These are phyloP conservation scores for Lophotriccus pileatus DNA, from an alignment of 2,797 vertebrate species.

Conservation along the genomic window DNA sequence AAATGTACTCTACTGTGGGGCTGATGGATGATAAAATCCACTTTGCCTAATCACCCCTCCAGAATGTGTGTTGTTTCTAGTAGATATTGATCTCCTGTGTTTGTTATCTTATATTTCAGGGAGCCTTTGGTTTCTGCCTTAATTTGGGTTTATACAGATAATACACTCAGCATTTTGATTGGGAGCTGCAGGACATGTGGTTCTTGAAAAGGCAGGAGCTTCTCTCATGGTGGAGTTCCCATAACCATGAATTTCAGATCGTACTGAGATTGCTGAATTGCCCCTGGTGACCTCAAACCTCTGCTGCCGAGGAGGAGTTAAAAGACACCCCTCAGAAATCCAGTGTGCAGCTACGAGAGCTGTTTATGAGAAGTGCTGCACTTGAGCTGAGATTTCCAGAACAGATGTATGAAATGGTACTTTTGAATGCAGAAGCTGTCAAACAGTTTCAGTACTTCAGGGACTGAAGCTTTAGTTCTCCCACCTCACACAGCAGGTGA, in stretches of 20 bases:
- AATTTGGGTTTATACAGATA: neutral
- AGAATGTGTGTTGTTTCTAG: slow-evolving; percentile 9
- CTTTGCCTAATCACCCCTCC: neutral
- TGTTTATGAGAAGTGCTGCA: neutral
- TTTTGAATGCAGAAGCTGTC: neutral
- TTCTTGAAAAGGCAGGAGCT: neutral
- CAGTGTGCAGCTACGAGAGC: neutral
- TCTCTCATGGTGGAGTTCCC: neutral
- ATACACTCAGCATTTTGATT: neutral
- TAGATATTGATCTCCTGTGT: neutral
- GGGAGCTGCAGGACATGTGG: neutral
- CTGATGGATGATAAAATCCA: slow-evolving; percentile 47
- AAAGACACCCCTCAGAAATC: neutral
- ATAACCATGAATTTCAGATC: neutral
- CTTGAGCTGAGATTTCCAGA: neutral
- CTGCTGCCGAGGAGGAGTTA: neutral
- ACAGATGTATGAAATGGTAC: fast-evolving
- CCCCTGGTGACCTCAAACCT: neutral
- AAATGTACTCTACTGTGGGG: neutral
- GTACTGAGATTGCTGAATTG: neutral
- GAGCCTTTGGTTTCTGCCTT: neutral
- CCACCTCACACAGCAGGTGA: neutral
- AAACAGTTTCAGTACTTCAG: neutral
- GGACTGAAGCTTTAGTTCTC: neutral
- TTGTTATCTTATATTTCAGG: slow-evolving; percentile 12